These are phyloP conservation scores for Ostrea edulis DNA, from an alignment of 1,140 invertebrate genomes.

Conservation along the genomic window DNA sequence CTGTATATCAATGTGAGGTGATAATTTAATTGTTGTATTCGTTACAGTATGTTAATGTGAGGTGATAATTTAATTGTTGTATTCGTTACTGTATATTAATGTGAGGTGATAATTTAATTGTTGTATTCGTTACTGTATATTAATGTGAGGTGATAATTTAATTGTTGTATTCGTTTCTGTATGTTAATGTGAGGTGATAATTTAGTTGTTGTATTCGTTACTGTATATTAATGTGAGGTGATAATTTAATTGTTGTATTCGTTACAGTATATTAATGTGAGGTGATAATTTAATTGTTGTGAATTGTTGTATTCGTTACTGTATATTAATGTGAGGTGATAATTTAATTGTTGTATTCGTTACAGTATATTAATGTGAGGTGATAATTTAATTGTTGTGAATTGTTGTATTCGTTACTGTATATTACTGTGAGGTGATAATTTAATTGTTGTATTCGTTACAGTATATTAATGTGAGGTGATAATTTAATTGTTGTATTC, in stretches of 20 bases:
- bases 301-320: not conserved
- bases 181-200: not conserved
- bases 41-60: not conserved
- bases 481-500: not conserved
- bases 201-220: not conserved
- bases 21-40: not conserved
- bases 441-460: not conserved
- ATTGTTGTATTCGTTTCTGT: not conserved
- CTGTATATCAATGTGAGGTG: not conserved
- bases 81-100: not conserved
- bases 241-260: not conserved
- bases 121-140: not conserved
- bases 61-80: not conserved
- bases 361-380: not conserved
- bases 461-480: not conserved
- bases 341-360: not conserved
- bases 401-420: not conserved
- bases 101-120: not conserved
- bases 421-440: not conserved
- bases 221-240: not conserved
- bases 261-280: not conserved
- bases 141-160: not conserved
- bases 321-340: not conserved
- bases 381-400: not conserved
- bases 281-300: not conserved